Conservation (phyloP, 2,888 invertebrate species). For the Parnassius smintheus region DNA sequence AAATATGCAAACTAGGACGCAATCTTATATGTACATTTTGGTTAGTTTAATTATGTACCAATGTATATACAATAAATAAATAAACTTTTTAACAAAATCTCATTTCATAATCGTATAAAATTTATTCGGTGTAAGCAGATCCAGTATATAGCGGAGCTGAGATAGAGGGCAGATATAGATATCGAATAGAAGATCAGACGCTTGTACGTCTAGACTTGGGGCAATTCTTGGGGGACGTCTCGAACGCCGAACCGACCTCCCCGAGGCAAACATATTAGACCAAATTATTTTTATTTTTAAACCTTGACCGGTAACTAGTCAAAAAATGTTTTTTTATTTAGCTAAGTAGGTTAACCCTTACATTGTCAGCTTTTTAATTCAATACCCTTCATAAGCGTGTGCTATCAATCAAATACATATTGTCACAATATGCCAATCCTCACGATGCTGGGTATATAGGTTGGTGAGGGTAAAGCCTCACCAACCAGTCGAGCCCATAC, state of each 20-base stretch:
- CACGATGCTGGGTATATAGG: no score
- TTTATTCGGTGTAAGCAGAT: constrained; percentile 16
- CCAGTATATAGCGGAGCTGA: constrained; percentile 12
- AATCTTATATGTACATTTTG: no score
- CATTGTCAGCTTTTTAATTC: no score
- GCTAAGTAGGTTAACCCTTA: no score
- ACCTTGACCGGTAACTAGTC: constrained; percentile 26
- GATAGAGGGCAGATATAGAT: constrained; percentile 24
- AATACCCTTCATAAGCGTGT: no score
- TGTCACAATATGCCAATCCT: no score
- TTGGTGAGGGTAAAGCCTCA: no score
- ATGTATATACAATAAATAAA: constrained; percentile 4
- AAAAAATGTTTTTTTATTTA: neutral
- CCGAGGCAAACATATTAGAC: constrained; percentile 59
- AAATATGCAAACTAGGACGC: no score
- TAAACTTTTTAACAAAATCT: constrained; percentile 14
- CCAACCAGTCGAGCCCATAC: no score
- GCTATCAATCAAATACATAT: no score
- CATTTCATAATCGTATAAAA: constrained; percentile 19
- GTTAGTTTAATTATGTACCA: no score
- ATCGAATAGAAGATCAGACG: constrained; percentile 47
- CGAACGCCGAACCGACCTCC: constrained; percentile 43
- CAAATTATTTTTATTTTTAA: constrained; percentile 50
- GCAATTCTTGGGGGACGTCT: constrained; percentile 47
- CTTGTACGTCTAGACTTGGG: constrained; percentile 53